These are phyloP conservation scores for Cynoglossus semilaevis DNA, from an alignment of 2,113 vertebrate species.

Conservation along the genomic window DNA sequence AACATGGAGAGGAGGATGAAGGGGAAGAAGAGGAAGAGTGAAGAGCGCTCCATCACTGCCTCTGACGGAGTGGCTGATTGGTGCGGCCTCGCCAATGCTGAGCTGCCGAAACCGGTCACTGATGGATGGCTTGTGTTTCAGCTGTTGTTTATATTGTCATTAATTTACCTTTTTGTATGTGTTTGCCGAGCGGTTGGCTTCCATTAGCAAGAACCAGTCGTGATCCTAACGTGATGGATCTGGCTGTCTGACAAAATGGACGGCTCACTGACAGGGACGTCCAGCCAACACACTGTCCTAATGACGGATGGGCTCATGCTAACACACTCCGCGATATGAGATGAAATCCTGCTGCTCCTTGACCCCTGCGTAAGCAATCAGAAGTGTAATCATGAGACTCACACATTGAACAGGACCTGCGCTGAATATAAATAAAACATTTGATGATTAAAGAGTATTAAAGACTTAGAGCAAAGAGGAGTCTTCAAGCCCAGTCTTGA, in stretches of 20 bases:
- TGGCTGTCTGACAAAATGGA: constrained; percentile 66
- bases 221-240: constrained; percentile 59
- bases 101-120: constrained; percentile 61
- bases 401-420: constrained; percentile 22
- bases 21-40: constrained; percentile 39
- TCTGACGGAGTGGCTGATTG: constrained; percentile 57
- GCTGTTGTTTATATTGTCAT: constrained; percentile 69
- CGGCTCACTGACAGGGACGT: constrained; percentile 69
- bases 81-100: constrained; percentile 58
- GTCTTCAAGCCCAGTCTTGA: too few species aligned
- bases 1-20: constrained; percentile 36
- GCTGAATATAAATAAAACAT: neutral
- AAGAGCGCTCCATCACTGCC: constrained; percentile 55
- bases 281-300: constrained; percentile 51
- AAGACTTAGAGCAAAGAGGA: too few species aligned
- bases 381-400: constrained; percentile 39
- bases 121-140: constrained; percentile 69
- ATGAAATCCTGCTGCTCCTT: constrained; percentile 67
- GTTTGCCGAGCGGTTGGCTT: constrained; percentile 50
- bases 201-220: constrained; percentile 42
- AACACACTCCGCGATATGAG: constrained; percentile 45
- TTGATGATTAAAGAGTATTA: neutral
- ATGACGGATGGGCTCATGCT: constrained; percentile 67
- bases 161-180: constrained; percentile 72
- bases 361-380: constrained; percentile 49